phyloP scores from a whole-genome alignment of 2,797 vertebrate species.

The Sparidentex hasta region DNA sequence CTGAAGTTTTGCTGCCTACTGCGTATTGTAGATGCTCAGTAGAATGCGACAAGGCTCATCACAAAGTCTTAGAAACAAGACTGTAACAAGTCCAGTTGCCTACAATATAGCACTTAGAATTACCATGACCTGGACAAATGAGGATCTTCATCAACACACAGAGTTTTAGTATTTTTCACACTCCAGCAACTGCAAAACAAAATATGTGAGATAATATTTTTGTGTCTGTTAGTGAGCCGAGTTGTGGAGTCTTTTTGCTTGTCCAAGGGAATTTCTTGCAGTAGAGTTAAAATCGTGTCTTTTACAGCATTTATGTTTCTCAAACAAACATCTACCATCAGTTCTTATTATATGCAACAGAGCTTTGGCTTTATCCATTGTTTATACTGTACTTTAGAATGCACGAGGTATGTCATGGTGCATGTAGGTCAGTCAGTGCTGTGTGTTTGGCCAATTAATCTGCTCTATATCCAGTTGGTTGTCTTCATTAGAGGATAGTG shows the following conservation, averaged over 20 bases:
- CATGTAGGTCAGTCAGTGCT: conserved; percentile 50
- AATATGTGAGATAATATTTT: not conserved
- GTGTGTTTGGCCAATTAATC: conserved; percentile 42
- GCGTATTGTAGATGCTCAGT: not conserved
- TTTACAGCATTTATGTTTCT: not conserved
- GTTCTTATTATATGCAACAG: not conserved
- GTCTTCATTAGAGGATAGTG: conserved; percentile 58
- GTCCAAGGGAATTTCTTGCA: not conserved
- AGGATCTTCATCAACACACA: too few species aligned
- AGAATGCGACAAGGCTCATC: not conserved
- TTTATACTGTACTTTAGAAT: conserved; percentile 31
- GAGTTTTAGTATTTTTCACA: not conserved
- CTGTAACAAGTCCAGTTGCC: too few species aligned
- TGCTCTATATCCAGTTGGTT: conserved; percentile 31
- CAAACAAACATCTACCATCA: not conserved
- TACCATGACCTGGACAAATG: too few species aligned
- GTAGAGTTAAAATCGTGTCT: not conserved
- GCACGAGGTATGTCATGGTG: conserved; percentile 16
- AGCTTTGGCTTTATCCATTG: conserved; percentile 9
- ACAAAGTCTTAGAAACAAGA: not conserved
- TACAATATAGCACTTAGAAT: too few species aligned
- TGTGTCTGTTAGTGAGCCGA: not conserved
- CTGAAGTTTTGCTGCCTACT: not conserved
- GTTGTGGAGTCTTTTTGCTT: not conserved
- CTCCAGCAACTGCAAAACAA: not conserved